phyloP scores from a whole-genome alignment of 2,888 invertebrate species.

The Melinaea menophilus region DNA sequence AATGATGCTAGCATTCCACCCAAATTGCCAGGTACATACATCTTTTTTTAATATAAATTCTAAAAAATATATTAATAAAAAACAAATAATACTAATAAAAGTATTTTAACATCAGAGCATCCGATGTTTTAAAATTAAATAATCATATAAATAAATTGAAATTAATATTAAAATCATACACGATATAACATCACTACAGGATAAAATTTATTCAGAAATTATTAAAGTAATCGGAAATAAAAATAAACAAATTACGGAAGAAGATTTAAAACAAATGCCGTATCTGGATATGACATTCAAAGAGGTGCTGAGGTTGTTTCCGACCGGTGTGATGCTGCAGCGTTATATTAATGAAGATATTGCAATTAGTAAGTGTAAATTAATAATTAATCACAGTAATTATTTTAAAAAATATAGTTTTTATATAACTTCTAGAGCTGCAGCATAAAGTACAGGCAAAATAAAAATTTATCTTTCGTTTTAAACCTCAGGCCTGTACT shows the following conservation, averaged over 20 bases:
- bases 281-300: slow-evolving; percentile 66
- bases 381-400: background rate
- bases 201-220: slow-evolving; percentile 57
- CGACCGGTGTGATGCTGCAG: slow-evolving; percentile 60
- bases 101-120: no score
- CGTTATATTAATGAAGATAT: slow-evolving; percentile 58
- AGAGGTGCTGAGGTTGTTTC: slow-evolving; percentile 59
- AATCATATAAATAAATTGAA: background rate
- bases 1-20: slow-evolving; percentile 66
- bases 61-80: no score
- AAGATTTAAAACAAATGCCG: slow-evolving; percentile 57
- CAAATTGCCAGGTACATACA: slow-evolving; percentile 52
- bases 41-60: background rate
- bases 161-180: background rate
- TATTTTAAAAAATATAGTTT: background rate
- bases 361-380: slow-evolving; percentile 44
- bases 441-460: no score
- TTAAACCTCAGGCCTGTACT: no score
- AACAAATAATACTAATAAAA: no score
- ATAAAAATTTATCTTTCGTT: no score
- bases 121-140: no score
- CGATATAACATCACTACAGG: slow-evolving; percentile 39
- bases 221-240: slow-evolving; percentile 45
- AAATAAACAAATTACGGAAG: slow-evolving; percentile 47
- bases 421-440: no score